A percentile compares a stretch with the other conserved stretches of the same genome.
These are phyloP conservation scores for Hybognathus amarus DNA, from an alignment of 2,797 vertebrate species.

Conservation along the genomic window DNA sequence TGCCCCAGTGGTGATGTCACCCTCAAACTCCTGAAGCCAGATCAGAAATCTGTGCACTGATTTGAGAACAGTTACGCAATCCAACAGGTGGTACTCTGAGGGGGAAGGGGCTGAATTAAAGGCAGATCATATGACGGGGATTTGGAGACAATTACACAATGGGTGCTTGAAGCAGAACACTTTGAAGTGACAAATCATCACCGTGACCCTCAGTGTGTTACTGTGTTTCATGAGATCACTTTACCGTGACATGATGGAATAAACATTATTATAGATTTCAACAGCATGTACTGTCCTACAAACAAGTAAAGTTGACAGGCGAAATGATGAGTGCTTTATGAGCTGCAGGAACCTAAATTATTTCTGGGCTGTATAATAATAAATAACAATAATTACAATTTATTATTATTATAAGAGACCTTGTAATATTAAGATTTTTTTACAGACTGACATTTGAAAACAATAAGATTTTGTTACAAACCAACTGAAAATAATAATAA, in stretches of 20 bases:
- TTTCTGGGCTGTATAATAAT: not conserved
- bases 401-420: not conserved
- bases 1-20: constrained; percentile 71
- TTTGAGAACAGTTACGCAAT: constrained; percentile 72
- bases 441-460: not conserved
- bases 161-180: constrained; percentile 23
- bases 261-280: not conserved
- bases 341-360: not conserved
- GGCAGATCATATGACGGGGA: constrained; percentile 61
- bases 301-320: not conserved
- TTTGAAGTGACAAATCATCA: constrained; percentile 41
- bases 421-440: not conserved
- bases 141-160: constrained; percentile 71
- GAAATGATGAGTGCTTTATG: not conserved
- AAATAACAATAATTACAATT: not conserved
- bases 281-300: not conserved
- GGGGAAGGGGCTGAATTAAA: constrained; percentile 42
- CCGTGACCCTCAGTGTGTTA: constrained; percentile 19
- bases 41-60: constrained; percentile 61
- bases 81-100: constrained; percentile 72
- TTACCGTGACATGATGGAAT: not conserved
- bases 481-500: not conserved
- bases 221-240: constrained; percentile 31
- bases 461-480: not conserved
- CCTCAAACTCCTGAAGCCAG: constrained; percentile 63